Base-by-base conservation (phyloP, 2,113 vertebrate species). In the Columba janthina region DNA sequence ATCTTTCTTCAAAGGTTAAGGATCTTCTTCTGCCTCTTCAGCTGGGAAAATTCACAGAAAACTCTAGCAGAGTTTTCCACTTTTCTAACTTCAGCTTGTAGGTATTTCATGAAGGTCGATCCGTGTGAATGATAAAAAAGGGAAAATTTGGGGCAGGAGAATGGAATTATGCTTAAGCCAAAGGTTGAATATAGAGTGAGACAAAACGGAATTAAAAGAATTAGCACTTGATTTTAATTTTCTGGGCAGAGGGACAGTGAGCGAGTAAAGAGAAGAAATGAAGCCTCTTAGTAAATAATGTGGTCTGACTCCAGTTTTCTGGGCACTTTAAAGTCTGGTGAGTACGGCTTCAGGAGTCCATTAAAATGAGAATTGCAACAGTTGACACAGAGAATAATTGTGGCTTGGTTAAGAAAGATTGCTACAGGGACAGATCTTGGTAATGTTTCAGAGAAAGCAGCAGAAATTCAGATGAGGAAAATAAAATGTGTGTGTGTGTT, bases 381-480 rank as follows among this genome's bases (percentile, higher is more conserved):
- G 40, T 62, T 85, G 40, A 85, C 72, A 93, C 28, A 88, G 50
- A 74, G 90, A 93, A 75, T 78, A 91, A 91, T 94, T 92, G 77
- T 57, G 60, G 32, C 20, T 64, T 65, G 50, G 53, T 71, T 92
- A 91, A 57, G 62, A 53, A 88, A 26, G 36, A 80, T 66, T 85
- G 84, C 69, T 77, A 46, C 46, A 58, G 76, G 32, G 51, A 32
- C 11, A 8, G 40, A 92, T 88, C 94, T 29, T 53, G 60, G 64
- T 85, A 91, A 32, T 2, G 6, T 54, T 69, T 87, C 53, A 71
- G 70, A 94, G 71, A 89, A 85, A 84, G 28, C 6, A 46, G 28
- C 57, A 56, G 62, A 62, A 89, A 87, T 87, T 56, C 73, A 88
- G 54, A 48, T 62, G 58, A 92, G 20, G 28, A 25, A 60, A 50